Percentiles rank a stretch among this genome's conserved stretches.
These are phyloP conservation scores for Garrulus glandarius DNA, from an alignment of 2,797 vertebrate genomes.

Conservation along the genomic window DNA sequence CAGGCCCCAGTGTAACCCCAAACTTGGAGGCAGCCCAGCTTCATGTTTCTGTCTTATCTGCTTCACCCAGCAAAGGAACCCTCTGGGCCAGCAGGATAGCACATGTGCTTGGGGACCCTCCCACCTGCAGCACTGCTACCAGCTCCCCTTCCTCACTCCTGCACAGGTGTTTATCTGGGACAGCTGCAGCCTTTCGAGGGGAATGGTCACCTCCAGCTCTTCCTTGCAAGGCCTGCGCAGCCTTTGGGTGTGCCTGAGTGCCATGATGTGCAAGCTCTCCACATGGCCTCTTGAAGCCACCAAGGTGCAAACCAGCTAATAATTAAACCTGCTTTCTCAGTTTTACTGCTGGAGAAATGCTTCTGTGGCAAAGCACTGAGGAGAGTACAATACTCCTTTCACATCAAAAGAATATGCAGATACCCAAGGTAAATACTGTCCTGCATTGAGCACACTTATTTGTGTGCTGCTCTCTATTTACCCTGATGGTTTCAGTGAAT, in stretches of 20 bases:
- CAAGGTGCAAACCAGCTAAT: conserved; percentile 13
- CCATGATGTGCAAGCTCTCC: background rate
- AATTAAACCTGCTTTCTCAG: conserved; percentile 39
- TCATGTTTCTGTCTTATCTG: background rate
- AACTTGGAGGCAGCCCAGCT: background rate
- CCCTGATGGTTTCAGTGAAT: background rate
- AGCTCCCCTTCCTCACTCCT: background rate
- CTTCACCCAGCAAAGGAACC: background rate
- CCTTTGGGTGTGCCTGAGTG: background rate
- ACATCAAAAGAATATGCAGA: conserved; percentile 21
- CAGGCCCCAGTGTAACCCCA: background rate
- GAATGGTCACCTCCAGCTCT: background rate
- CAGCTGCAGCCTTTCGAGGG: background rate
- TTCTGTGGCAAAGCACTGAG: background rate
- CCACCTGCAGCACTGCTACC: background rate
- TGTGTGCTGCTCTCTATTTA: conserved; percentile 9
- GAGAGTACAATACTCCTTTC: conserved; percentile 21
- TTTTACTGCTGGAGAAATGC: conserved; percentile 21
- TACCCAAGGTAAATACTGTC: conserved; percentile 5
- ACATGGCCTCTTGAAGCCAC: background rate
- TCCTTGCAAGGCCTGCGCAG: background rate
- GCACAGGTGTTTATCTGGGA: background rate
- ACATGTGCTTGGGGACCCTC: fast-evolving
- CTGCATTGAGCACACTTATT: background rate
- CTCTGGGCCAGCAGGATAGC: background rate